Conservation (phyloP, 2,797 vertebrate species). For the Gymnoscopelus braueri region DNA sequence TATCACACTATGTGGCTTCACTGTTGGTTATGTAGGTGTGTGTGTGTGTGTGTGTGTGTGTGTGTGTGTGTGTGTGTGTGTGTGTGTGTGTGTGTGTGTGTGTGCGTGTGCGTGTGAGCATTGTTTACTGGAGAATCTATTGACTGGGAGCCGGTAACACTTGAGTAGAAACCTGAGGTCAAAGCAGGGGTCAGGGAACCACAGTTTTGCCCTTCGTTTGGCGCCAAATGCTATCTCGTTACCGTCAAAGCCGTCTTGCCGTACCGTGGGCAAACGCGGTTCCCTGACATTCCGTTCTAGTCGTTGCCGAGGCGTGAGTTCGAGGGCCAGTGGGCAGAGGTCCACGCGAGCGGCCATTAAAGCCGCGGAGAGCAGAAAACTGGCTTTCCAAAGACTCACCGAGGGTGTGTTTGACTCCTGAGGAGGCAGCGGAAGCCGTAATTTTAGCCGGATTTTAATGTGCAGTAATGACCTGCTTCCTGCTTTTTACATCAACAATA, state of each 20-base stretch:
- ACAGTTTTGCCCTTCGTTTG: conserved; percentile 44
- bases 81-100: too few relatives aligned
- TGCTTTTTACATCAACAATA: neutral
- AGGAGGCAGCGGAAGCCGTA: conserved; percentile 65
- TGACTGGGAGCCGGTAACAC: too few relatives aligned
- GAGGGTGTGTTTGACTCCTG: conserved; percentile 55
- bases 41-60: too few relatives aligned
- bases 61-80: too few relatives aligned
- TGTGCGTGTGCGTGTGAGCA: too few relatives aligned
- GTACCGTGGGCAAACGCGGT: conserved; percentile 43
- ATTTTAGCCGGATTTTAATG: conserved; percentile 84
- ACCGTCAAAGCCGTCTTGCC: conserved; percentile 46
- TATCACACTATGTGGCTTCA: too few relatives aligned
- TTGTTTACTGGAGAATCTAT: too few relatives aligned
- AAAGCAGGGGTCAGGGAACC: conserved; percentile 31
- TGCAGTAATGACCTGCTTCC: conserved; percentile 68
- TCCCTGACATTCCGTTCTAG: conserved; percentile 41
- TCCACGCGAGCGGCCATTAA: conserved; percentile 61
- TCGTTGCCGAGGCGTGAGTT: conserved; percentile 55
- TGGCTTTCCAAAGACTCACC: conserved; percentile 63
- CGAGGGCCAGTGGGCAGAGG: conserved; percentile 60
- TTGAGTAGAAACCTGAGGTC: conserved; percentile 16
- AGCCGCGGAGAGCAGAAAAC: conserved; percentile 35
- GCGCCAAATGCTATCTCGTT: conserved; percentile 28
- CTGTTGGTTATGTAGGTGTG: too few relatives aligned